A percentile compares a stretch with the other conserved stretches of the same genome.
phyloP scores from a whole-genome alignment of 2,888 invertebrate genomes.

The Embidobia sp. region DNA sequence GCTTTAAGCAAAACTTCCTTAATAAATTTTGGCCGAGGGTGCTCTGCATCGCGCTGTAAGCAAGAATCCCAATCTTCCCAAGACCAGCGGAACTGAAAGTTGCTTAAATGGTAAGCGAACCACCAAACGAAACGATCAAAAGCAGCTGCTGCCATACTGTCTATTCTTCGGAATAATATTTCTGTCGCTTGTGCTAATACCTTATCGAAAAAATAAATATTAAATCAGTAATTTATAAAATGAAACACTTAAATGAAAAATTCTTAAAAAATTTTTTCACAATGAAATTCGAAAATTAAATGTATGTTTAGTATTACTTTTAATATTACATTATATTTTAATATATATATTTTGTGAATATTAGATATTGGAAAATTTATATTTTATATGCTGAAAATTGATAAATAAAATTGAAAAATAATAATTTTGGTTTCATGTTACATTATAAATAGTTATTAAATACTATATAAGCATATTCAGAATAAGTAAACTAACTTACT shows the following conservation, averaged over 20 bases:
- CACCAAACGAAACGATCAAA: conserved; percentile 98
- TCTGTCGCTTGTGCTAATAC: conserved; percentile 98
- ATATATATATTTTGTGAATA: too few species aligned
- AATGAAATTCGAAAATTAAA: too few species aligned
- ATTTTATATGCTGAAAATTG: too few species aligned
- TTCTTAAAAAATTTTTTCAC: too few species aligned
- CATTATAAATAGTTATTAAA: too few species aligned
- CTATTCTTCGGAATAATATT: conserved; percentile 96
- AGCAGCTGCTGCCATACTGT: conserved; percentile 98
- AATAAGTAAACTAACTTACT: conserved; percentile 78
- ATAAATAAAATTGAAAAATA: too few species aligned
- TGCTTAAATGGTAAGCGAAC: conserved; percentile 99
- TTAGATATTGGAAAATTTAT: conserved; percentile 4
- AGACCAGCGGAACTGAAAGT: conserved; percentile 99
- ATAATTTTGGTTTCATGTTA: too few species aligned
- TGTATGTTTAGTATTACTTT: too few species aligned
- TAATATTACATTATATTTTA: too few species aligned
- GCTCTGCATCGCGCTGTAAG: conserved; percentile 91
- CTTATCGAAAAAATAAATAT: too few species aligned
- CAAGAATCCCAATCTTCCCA: conserved; percentile 98
- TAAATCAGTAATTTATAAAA: too few species aligned
- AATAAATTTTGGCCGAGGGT: conserved; percentile 97
- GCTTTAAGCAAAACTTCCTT: conserved; percentile 95
- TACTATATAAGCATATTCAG: too few species aligned
- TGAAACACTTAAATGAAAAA: conserved; percentile 13